Base-by-base conservation (phyloP, 1,140 invertebrate genomes). In the Caenorhabditis latens region DNA sequence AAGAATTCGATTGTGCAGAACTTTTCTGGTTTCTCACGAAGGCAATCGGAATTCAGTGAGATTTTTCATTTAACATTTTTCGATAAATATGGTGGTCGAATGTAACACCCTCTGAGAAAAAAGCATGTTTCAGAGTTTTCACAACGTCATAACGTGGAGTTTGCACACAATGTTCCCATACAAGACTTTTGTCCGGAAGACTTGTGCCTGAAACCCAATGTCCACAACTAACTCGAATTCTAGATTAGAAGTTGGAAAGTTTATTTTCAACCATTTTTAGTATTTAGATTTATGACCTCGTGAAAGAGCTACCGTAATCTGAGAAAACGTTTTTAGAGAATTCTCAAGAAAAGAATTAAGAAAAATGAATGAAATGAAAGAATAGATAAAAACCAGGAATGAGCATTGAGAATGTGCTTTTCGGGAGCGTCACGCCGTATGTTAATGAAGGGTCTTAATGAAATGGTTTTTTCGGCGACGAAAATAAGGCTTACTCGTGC, bases 381-480 rank as follows among this genome's bases (percentile, higher is more conserved):
- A 79, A 50, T 50, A 79, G 71, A 79, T 50, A 79, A 79, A 79
- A 79, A 48, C 43, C 71, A 14, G 19, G 21, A 24, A n/a, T 5
- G 19, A 21, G 65, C 40, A 11, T 21, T 9, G 71, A 42, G 50
- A 79, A 79, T 48, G 43, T 50, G 46, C 46, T 79, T 79, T 79
- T 79, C 21, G 46, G 46, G 21, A 79, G 71, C 71, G 43, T 46
- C 71, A 79, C 46, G 71, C 71, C 71, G 71, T 79, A 79, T 79
- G 71, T 79, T 50, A 79, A 79, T 79, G 71, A 79, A 79, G 71
- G 46, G 71, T 79, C 71, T 79, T 79, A 79, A 79, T 79, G 71
- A 79, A 79, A 79, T 79, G 71, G 71, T 50, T 79, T 53, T 79
- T 71, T 24, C 5, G 21, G 43, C n/a, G 21, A 79, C 71, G 46